Evolutionary conservation across 2,888 invertebrate species (phyloP), one percentile per base, ranked within the genome.

Genomic region (Eristalinus aeneus): DNA sequence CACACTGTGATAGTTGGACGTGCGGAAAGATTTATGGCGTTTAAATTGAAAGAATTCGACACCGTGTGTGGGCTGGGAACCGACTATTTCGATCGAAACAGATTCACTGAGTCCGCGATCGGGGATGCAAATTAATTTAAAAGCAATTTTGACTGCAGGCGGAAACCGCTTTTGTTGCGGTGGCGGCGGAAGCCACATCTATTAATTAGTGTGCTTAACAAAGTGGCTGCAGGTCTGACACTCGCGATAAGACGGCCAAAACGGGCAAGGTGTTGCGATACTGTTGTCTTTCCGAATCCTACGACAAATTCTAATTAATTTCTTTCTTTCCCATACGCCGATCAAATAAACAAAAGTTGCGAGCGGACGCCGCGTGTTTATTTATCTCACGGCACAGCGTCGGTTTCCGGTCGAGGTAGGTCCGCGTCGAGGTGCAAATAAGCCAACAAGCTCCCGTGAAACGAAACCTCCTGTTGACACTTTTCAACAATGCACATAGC

Each of bases 41-140:
- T 68, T 68, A 56, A 68, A 56, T 68, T 56, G 56, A 56, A 56
- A 23, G 11, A 10, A 34, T 54, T 27, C 34, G 61, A 53, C 31
- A 23, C 22, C 12, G 56, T 22, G 56, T 34, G 34, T 46, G 58
- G 74, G 22, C 32, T 10, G 11, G 12, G 46, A 27, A 69, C 63
- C 69, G 77, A 78, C 78, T 73, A 74, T 77, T 82, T 74, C 77
- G 65, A 82, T 82, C 56, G 86, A 71, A 85, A 81, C 54, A 39
- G 68, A 77, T 83, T 83, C 68, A 84, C 86, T 86, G 86, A 82
- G 74, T 69, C 53, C 32, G 65, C 69, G 77, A 73, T 65, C 75
- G 87, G 32, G 75, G 77, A 77, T 88, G 88, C 88, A 88, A 84
- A 88, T 88, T 88, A 77, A 87, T 89, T 90, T 88, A 89, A 91